These are phyloP conservation scores for Cherax quadricarinatus DNA, from an alignment of 1,140 invertebrate genomes.

Conservation along the genomic window DNA sequence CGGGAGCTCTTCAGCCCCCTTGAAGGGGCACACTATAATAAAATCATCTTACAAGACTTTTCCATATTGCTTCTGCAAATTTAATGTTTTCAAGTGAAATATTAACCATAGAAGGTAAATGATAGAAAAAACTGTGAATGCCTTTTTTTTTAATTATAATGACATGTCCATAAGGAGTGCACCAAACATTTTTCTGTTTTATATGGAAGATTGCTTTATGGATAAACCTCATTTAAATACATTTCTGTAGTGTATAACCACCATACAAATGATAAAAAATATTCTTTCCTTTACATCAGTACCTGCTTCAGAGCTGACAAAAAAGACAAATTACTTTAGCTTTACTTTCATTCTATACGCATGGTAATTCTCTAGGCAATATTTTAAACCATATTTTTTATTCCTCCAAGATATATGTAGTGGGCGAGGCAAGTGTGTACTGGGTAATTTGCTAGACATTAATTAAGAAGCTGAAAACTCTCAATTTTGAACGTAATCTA, in stretches of 20 bases:
- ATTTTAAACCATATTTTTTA: too few species aligned
- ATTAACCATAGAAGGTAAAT: neutral
- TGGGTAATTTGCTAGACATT: too few species aligned
- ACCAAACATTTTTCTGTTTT: neutral
- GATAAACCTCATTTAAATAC: neutral
- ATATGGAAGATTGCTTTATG: neutral
- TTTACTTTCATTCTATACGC: neutral
- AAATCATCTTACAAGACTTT: too few species aligned
- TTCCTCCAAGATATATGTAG: too few species aligned
- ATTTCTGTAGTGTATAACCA: neutral
- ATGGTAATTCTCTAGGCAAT: too few species aligned
- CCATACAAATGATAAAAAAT: neutral
- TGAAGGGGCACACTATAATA: too few species aligned
- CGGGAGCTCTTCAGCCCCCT: too few species aligned
- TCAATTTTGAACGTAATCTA: too few species aligned
- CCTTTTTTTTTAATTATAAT: neutral
- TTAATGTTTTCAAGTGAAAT: too few species aligned
- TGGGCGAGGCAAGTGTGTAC: too few species aligned
- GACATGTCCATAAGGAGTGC: slow-evolving; percentile 13
- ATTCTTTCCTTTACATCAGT: neutral
- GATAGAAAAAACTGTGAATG: neutral
- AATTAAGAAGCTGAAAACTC: too few species aligned
- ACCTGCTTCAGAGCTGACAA: neutral
- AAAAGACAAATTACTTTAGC: neutral
- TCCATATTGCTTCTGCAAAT: too few species aligned